A percentile compares a stretch with the other conserved stretches of the same genome.
Evolutionary conservation across 53 echinoderm and acorn worm genomes (phyloP).

Genomic region (Luidia sarsii): DNA sequence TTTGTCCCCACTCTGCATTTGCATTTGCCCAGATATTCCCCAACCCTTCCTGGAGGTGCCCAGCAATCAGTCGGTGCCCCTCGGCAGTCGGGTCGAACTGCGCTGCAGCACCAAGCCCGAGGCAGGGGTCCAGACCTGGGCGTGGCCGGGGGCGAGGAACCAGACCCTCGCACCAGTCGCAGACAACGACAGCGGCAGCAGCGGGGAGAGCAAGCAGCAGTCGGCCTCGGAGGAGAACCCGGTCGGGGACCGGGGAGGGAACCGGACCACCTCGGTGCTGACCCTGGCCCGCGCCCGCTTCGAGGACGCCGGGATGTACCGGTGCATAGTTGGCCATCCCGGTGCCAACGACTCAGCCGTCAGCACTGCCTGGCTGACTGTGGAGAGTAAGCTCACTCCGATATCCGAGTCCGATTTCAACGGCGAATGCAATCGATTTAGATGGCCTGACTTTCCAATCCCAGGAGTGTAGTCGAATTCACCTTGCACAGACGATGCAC

Average conservation of each 20-base stretch:
- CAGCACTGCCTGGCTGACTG: conserved; percentile 1
- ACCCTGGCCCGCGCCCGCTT: conserved; percentile 41
- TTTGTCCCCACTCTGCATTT: too few relatives aligned
- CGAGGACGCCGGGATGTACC: conserved; percentile 72
- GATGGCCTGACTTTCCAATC: too few relatives aligned
- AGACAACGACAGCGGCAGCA: too few relatives aligned
- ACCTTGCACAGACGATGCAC: too few relatives aligned
- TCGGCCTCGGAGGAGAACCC: too few relatives aligned
- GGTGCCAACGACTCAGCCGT: conserved; percentile 50
- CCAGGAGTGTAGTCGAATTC: too few relatives aligned
- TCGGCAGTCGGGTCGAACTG: not conserved
- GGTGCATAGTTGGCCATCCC: conserved; percentile 71
- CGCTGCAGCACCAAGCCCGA: conserved; percentile 48
- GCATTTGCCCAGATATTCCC: conserved; percentile 29
- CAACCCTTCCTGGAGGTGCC: conserved; percentile 39
- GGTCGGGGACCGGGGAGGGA: not conserved
- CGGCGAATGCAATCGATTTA: too few relatives aligned
- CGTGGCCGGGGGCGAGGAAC: not conserved
- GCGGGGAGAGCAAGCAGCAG: too few relatives aligned
- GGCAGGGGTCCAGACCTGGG: conserved; percentile 35
- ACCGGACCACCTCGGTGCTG: conserved; percentile 59
- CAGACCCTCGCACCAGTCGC: conserved; percentile 30
- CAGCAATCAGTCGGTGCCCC: conserved; percentile 8
- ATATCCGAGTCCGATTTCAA: too few relatives aligned
- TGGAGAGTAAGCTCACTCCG: conserved; percentile 30